Percentiles rank a stretch among this genome's conserved stretches.
Evolutionary conservation across 1,140 invertebrate genomes (phyloP).

Genomic region (Metaphire vulgaris): DNA sequence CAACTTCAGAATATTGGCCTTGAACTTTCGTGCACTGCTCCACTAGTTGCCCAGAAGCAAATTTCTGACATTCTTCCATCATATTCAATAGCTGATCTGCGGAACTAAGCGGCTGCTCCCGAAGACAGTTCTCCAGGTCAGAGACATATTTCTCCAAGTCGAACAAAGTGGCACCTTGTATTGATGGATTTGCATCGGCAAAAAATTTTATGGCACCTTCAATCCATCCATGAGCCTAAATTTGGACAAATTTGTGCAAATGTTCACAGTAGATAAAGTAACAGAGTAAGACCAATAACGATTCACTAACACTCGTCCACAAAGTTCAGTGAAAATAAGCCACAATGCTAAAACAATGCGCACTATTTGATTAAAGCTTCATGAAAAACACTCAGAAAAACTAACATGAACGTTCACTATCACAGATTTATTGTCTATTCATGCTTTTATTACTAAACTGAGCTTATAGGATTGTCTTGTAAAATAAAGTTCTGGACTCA

Average conservation of each 20-base stretch:
- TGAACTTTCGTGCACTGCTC: background rate
- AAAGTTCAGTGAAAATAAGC: too few relatives aligned
- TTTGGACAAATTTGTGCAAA: background rate
- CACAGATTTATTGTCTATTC: too few relatives aligned
- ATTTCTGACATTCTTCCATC: background rate
- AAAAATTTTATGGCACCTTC: background rate
- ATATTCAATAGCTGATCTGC: background rate
- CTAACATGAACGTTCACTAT: too few relatives aligned
- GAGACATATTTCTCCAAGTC: background rate
- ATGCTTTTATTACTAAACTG: too few relatives aligned
- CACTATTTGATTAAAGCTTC: too few relatives aligned
- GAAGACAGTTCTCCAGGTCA: background rate
- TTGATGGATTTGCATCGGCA: background rate
- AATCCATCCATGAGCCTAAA: background rate
- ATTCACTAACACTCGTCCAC: too few relatives aligned
- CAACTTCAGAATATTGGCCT: background rate
- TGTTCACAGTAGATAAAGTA: background rate
- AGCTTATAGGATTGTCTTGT: too few relatives aligned
- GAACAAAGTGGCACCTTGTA: background rate
- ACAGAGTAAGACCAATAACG: too few relatives aligned
- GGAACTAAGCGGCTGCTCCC: background rate
- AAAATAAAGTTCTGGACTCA: too few relatives aligned
- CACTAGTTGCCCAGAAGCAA: background rate
- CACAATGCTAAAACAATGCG: too few relatives aligned
- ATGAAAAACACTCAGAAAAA: too few relatives aligned